Conservation (phyloP, 2,797 vertebrate species). For the Cyprinella venusta region DNA sequence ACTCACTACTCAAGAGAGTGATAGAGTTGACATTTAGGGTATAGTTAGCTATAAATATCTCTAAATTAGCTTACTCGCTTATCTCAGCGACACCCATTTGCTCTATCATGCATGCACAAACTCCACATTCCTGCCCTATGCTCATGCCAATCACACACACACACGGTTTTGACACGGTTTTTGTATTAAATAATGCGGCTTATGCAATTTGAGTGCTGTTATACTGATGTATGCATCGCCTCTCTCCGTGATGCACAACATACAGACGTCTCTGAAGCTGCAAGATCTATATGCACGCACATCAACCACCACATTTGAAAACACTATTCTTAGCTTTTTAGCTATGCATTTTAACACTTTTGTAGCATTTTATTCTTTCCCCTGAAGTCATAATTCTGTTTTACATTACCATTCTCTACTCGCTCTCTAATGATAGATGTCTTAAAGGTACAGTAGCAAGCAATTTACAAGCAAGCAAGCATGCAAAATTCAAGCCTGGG, state of each 20-base stretch:
- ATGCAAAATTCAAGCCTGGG: no score
- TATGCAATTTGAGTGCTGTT: constrained; percentile 55
- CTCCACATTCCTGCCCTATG: not conserved
- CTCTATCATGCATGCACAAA: not conserved
- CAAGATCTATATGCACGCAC: constrained; percentile 57
- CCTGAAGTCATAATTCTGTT: not conserved
- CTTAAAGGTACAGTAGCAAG: not conserved
- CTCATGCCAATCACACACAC: constrained; percentile 4
- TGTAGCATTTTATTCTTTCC: not conserved
- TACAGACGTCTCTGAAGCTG: constrained; percentile 41
- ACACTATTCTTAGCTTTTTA: constrained; percentile 31
- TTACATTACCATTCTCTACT: not conserved
- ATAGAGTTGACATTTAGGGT: constrained; percentile 4
- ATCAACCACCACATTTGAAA: constrained; percentile 17
- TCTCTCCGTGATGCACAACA: constrained; percentile 11
- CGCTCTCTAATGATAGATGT: no score
- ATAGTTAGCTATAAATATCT: not conserved
- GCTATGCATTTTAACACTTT: constrained; percentile 15
- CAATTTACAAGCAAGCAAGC: not conserved
- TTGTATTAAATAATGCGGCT: constrained; percentile 63
- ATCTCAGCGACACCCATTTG: not conserved
- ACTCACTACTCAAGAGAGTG: not conserved
- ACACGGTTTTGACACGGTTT: not conserved
- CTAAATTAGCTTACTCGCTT: not conserved
- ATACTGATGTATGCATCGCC: not conserved